Percentiles rank a stretch among this genome's conserved stretches.
phyloP scores from a whole-genome alignment of 2,888 invertebrate species.

The Cephus sareptanus region DNA sequence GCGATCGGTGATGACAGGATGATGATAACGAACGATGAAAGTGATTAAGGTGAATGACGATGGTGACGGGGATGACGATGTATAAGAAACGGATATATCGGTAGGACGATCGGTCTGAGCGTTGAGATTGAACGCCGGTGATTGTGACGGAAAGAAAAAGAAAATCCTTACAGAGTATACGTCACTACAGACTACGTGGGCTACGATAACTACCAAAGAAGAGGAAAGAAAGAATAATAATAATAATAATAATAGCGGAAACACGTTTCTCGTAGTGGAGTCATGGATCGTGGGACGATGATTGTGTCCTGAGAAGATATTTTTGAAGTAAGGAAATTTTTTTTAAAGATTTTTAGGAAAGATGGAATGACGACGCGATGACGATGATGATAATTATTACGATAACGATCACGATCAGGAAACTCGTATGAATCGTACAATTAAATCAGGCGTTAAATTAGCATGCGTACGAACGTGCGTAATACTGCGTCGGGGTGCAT shows the following conservation, averaged over 20 bases:
- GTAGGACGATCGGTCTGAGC: slow-evolving; percentile 14
- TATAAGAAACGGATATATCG: too few relatives aligned
- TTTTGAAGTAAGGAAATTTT: background rate
- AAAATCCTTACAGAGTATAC: slow-evolving; percentile 40
- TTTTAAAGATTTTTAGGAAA: too few relatives aligned
- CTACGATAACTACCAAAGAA: slow-evolving; percentile 28
- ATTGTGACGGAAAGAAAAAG: slow-evolving; percentile 31
- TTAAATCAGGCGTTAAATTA: background rate
- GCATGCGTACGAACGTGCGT: slow-evolving; percentile 6
- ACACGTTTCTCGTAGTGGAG: background rate
- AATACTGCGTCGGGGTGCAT: slow-evolving; percentile 7
- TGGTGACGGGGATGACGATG: too few relatives aligned
- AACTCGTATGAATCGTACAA: background rate
- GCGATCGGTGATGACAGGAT: too few relatives aligned
- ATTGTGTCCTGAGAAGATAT: background rate
- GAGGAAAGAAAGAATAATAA: slow-evolving; percentile 13
- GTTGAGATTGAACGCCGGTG: background rate
- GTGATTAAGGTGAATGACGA: too few relatives aligned
- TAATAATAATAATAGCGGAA: slow-evolving; percentile 8
- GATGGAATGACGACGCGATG: background rate
- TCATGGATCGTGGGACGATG: too few relatives aligned
- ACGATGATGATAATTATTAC: slow-evolving; percentile 9
- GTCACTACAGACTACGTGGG: slow-evolving; percentile 39
- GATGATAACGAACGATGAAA: too few relatives aligned
- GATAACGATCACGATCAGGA: slow-evolving; percentile 13